Base-by-base conservation (phyloP, 2,888 invertebrate species). In the Luffia ferchaultella region DNA sequence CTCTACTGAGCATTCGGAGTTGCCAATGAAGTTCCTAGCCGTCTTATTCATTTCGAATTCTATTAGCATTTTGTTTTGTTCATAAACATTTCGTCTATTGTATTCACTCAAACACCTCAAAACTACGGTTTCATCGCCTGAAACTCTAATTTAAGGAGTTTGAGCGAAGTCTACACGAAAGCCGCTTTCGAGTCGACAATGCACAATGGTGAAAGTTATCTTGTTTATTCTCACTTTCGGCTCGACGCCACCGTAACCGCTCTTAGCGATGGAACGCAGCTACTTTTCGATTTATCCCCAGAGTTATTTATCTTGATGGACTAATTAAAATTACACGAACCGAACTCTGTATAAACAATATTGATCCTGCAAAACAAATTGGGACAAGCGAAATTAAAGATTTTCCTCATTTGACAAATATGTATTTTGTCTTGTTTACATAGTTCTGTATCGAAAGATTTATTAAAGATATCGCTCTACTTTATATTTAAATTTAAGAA, bases 191-290 rank as follows among this genome's bases (percentile, higher is more conserved):
- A 42, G 30, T 42, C 42, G 20, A 64, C 64, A 66, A 67, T 68
- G 66, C 62, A 63, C 61, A 73, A 76, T 73, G 68, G 70, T 64
- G 63, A 73, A 75, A 76, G 73, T 76, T 74, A 63, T 64, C 70
- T 71, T 75, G 76, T 76, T 76, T 75, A 71, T 75, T 67, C 64
- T 67, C 67, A 68, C 67, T 54, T 49, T 63, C 19, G 2, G 41
- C 18, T 20, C 49, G 19, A 49, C 49, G 41, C 20, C 16, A 43
- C 49, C 2, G 42, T 43, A 43, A 49, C 49, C 19, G 43, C 49
- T 43, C 20, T 7, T 7, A 3, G 12, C 30, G 30, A 30, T 12
- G 30, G 30, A 3, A 12, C 30, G 5, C 30, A 12, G 30, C 30
- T 12, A 30, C 30, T 12, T 30, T 12, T 12, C 30, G 30, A 30